Base-by-base conservation (phyloP, 1,140 invertebrate genomes). In the Aporrectodea caliginosa region DNA sequence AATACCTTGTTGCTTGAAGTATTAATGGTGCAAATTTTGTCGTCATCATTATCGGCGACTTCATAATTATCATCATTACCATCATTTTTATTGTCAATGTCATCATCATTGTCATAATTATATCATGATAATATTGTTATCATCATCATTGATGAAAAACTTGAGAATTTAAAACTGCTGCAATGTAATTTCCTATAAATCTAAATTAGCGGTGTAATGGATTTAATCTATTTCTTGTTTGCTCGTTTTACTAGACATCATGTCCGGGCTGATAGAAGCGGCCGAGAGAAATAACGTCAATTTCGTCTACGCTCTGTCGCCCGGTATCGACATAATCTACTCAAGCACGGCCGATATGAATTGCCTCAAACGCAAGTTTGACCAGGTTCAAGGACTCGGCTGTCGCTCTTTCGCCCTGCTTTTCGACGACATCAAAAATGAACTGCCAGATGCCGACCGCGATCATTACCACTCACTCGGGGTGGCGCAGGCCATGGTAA, bases 401-500 rank as follows among this genome's bases (percentile, higher is more conserved):
- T 99, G 97, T 87, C 92, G 90, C 76, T 94, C 96, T 14, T 99
- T 99, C 91, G 96, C 98, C 1, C 89, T 99, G n/a, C 90, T 99
- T 0, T 99, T 99, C 88, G 98, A 99, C 87, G 98, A 99, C 85
- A 99, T 99, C 86, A 97, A 99, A 84, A 93, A 95, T 0, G 96
- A 98, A 89, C 94, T 99, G 92, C 95, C 94, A 82, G 95, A 96
- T 89, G 93, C 94, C 1, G 98, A 99, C 84, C 96, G 97, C 86
- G 95, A 98, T 90, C 93, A 96, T 33, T 99, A 98, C 87, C 94
- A 97, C 83, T 98, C 96, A 0, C 98, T 98, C 91, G 98, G 95
- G 35, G 94, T 96, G 90, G 98, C 98, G 58, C 98, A 99, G 90
- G 94, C 96, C 83, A 95, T 95, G 2, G 92, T 99, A 1, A 96